Percentiles rank a stretch among this genome's conserved stretches.
These are phyloP conservation scores for Boloria euphrosyne DNA, from an alignment of 2,888 invertebrate species.

Conservation along the genomic window DNA sequence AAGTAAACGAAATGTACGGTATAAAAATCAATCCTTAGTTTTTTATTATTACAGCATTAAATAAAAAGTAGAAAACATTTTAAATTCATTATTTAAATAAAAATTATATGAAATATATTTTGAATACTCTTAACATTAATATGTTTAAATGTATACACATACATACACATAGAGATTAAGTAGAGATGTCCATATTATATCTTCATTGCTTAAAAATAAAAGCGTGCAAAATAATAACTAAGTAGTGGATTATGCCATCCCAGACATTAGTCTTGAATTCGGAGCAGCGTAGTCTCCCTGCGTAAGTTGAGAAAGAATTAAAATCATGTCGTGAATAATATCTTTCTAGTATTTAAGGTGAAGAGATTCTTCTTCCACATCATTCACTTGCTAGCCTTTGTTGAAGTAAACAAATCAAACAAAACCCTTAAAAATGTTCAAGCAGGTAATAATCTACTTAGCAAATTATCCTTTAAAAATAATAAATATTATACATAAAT, in stretches of 20 bases:
- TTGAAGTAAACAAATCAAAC: constrained; percentile 46
- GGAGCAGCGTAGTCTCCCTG: constrained; percentile 57
- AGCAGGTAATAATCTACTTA: constrained; percentile 62
- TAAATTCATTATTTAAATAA: no score
- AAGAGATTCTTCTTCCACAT: constrained; percentile 39
- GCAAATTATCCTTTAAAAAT: background rate
- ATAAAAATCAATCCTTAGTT: no score
- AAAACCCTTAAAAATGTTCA: constrained; percentile 65
- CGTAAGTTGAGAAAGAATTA: constrained; percentile 62
- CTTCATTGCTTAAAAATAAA: no score
- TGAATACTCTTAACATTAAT: no score
- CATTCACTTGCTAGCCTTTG: constrained; percentile 54
- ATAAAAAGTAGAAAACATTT: no score
- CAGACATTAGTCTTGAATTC: constrained; percentile 70
- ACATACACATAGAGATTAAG: no score
- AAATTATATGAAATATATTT: no score
- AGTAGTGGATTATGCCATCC: constrained; percentile 45
- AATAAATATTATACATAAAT: no score
- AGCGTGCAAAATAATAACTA: constrained; percentile 43
- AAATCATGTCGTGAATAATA: constrained; percentile 60
- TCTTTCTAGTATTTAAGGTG: constrained; percentile 66
- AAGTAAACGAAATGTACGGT: no score
- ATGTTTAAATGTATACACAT: no score
- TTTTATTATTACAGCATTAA: no score
- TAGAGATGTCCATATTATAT: no score